Base-by-base conservation (phyloP, 2,113 vertebrate species). In the Ceratotherium simum region DNA sequence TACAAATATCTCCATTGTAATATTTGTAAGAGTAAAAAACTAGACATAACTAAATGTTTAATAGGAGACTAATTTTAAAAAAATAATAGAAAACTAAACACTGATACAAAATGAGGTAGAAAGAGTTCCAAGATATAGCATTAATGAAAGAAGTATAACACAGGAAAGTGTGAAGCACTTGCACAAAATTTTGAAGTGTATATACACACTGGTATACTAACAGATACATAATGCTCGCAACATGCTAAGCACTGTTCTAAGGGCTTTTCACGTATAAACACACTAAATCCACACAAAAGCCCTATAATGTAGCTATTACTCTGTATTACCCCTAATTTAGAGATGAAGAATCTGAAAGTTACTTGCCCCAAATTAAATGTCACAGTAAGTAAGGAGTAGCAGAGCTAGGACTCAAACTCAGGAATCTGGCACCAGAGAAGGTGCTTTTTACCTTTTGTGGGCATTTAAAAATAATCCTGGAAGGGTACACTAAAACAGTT, bases 21-120 rank as follows among this genome's bases (percentile, higher is more conserved):
- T 85, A 73, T 51, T 51, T 82, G 18, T 76, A 81, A 95, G 81
- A 90, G 48, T 62, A n/a, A 90, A 65, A 91, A 86, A 51, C 48
- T 80, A 36, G n/a, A 95, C 51, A 60, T n/a, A 92, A 48, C 14
- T 75, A 86, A 80, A 31, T 78, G 54, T 48, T 73, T 76, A 60
- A 10, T 14, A 81, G n/a, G 31, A 16, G 18, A 70, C 27, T 78
- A 42, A 42, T 86, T 78, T 85, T 17, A n/a, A 85, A 87, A 86
- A 48, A 29, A 9, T 12, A 75, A 65, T 51, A 56, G 54, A 75
- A 33, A 25, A 64, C 33, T 70, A 90, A 16, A 80, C 12, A 46
- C 2, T 93, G 51, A 83, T 54, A 83, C 10, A 82, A 46, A 82
- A 91, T 78, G 16, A 91, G 42, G 33, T 46, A 76, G 48, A 31